Evolutionary conservation across 2,113 vertebrate species (phyloP), one percentile per base, ranked within the genome.

Genomic region (Myotis lucifugus): DNA sequence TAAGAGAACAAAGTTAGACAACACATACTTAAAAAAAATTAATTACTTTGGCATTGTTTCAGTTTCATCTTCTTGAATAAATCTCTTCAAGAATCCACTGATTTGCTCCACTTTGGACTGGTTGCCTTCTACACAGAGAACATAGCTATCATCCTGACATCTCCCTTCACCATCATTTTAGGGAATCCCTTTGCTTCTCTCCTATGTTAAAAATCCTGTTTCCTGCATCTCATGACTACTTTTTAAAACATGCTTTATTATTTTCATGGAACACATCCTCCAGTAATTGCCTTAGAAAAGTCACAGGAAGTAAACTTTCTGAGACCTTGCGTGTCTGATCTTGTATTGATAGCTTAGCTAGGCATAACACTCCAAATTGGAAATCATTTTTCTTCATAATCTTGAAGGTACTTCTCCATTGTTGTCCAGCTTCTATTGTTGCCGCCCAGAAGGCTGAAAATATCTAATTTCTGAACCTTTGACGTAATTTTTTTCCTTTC

Each of bases 261-360:
- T 86, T 81, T 94, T 82, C 59, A 34, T 69, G 54, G 85, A 69
- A 46, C 25, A 66, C 19, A 83, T 72, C 32, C 50, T 90, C 21
- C 6, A 82, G 74, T 72, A 82, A 67, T 21, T 90, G n/a, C 42
- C 64, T 70, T 76, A 90, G 88, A 88, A 95, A 93, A 18, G 18
- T 90, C 81, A 66, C 29, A 42, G 29, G 40, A 93, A 46, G 40
- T 52, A 87, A 90, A 42, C 37, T 90, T 66, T 86, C 92, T 90
- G 72, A 95, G 70, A 76, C 37, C 34, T 70, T 79, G 56, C 9
- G 10, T 88, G 66, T 5, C 66, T 70, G 42, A 76, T 32, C 32
- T 88, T 91, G 48, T 37, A 70, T 40, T 66, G 69, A 67, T 78
- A 95, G 21, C 34, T 96, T 95, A 90, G 91, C 82, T 90, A 88